Evolutionary conservation across 2,888 invertebrate genomes (phyloP).

Genomic region (Petrolisthes manimaculis): DNA sequence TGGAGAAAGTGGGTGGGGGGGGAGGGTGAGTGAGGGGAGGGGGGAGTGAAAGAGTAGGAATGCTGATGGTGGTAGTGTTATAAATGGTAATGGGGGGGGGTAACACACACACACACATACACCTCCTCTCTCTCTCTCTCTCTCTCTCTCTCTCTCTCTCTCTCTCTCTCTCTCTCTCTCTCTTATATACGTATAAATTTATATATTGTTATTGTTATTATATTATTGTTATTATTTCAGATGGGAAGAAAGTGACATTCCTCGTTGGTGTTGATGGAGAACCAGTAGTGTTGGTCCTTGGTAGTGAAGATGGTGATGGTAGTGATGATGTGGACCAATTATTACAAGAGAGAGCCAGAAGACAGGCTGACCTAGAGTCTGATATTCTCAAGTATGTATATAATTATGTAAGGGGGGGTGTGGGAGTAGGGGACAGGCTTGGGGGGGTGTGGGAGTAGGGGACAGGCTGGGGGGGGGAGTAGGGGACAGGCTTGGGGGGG

Average conservation of each 20-base stretch:
- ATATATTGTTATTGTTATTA: not conserved
- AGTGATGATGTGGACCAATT: constrained; percentile 82
- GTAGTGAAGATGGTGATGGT: constrained; percentile 73
- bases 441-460: too few relatives aligned
- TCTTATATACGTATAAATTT: not conserved
- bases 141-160: not conserved
- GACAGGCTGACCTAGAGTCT: constrained; percentile 79
- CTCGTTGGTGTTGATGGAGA: constrained; percentile 78
- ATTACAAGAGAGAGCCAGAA: constrained; percentile 77
- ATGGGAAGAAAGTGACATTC: constrained; percentile 76
- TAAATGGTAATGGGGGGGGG: not conserved
- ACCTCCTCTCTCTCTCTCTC: not conserved
- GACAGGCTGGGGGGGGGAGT: not conserved
- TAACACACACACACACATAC: not conserved
- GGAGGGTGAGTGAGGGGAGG: not conserved
- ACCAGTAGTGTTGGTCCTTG: constrained; percentile 88
- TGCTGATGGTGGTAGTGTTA: not conserved
- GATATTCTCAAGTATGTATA: constrained; percentile 74
- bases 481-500: not conserved
- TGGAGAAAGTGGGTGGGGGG: not conserved
- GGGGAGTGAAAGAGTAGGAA: constrained; percentile 14
- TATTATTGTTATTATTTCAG: constrained; percentile 37
- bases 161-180: not conserved
- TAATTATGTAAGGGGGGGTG: not conserved
- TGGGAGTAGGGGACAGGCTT: not conserved